Evolutionary conservation across 1,140 invertebrate genomes (phyloP).

Genomic region (Zophobas atratus): DNA sequence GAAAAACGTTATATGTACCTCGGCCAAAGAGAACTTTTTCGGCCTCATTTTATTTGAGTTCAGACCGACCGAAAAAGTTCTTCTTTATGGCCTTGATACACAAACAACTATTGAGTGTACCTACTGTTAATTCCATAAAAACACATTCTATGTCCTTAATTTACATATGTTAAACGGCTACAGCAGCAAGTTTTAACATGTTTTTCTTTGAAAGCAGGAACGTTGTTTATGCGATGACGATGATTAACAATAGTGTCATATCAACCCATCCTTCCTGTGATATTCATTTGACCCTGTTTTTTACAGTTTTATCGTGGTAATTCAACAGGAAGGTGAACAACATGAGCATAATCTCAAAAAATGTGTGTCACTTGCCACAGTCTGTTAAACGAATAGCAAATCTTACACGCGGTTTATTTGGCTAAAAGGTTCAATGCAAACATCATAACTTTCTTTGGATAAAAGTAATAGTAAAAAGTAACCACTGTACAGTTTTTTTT

Average conservation of each 20-base stretch:
- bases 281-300: constrained; percentile 32
- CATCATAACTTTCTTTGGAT: too few relatives aligned
- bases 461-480: too few relatives aligned
- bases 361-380: neutral
- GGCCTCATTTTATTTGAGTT: too few relatives aligned
- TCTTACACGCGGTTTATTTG: neutral
- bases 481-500: neutral
- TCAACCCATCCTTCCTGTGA: constrained; percentile 36
- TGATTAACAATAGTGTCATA: constrained; percentile 4
- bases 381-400: neutral
- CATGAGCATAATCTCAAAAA: constrained; percentile 8
- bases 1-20: too few relatives aligned
- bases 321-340: constrained; percentile 23
- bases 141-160: too few relatives aligned
- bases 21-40: too few relatives aligned
- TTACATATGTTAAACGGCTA: too few relatives aligned
- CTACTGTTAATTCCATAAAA: too few relatives aligned
- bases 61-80: too few relatives aligned
- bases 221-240: neutral
- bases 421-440: neutral
- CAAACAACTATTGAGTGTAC: too few relatives aligned
- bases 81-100: too few relatives aligned
- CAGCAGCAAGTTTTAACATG: too few relatives aligned
- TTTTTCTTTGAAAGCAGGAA: neutral
- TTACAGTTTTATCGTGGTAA: constrained; percentile 21